Conservation (phyloP, 1,140 invertebrate genomes). For the Batillaria attramentaria region DNA sequence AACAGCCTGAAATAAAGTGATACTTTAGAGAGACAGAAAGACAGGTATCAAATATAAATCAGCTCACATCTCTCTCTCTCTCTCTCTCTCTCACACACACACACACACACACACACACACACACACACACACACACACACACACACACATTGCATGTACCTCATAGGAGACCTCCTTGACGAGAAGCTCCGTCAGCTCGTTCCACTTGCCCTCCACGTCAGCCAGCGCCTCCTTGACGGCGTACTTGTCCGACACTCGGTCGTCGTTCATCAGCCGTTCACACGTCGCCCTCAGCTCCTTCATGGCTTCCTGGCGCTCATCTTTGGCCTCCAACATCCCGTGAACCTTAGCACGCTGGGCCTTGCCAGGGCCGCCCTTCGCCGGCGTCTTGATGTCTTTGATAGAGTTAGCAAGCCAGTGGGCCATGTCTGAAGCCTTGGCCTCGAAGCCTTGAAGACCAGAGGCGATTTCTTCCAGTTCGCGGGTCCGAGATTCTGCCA, state of each 20-base stretch:
- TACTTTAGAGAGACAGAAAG: conserved; percentile 8
- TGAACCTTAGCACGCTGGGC: conserved; percentile 49
- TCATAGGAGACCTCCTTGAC: conserved; percentile 68
- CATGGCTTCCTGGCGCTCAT: conserved; percentile 61
- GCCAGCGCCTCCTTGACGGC: conserved; percentile 62
- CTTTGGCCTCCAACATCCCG: conserved; percentile 61
- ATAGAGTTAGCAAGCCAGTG: conserved; percentile 62
- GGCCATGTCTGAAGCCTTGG: conserved; percentile 74
- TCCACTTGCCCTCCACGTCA: conserved; percentile 68
- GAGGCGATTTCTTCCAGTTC: conserved; percentile 91
- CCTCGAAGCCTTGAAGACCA: conserved; percentile 88
- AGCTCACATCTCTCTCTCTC: too few species aligned
- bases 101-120: conserved; percentile 1
- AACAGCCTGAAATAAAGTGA: conserved; percentile 55
- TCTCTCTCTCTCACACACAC: background rate
- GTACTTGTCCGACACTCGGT: conserved; percentile 62
- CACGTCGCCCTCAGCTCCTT: conserved; percentile 59
- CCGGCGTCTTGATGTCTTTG: conserved; percentile 54
- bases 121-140: conserved; percentile 5
- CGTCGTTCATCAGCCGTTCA: conserved; percentile 58
- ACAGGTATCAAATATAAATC: background rate
- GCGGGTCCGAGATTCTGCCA: conserved; percentile 90
- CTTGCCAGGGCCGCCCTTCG: conserved; percentile 35
- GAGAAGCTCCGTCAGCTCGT: conserved; percentile 68
- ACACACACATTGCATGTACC: conserved; percentile 48